Evolutionary conservation across 2,113 vertebrate genomes (phyloP), one percentile per base, ranked within the genome.

Genomic region (Pomatorhinus ruficollis): DNA sequence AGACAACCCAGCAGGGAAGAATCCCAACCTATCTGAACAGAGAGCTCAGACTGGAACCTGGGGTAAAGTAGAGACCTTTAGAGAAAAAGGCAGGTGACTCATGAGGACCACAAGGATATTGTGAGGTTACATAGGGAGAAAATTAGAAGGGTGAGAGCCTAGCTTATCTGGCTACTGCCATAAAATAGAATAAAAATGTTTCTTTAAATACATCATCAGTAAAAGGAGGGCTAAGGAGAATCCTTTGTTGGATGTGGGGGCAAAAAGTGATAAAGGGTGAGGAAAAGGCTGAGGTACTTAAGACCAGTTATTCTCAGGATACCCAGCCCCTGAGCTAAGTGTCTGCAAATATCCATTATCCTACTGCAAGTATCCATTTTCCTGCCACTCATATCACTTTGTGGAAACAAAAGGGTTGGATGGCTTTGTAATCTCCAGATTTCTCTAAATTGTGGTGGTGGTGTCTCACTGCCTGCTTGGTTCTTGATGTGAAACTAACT

Each of bases 371-470:
- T 47, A 72, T 69, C 8, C 30, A 2, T 76, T 89, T 88, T 56
- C 47, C 24, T 82, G 47, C 14, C 42, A 45, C n/a, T 19, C 0
- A 0, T 40, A 53, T 54, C 6, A 37, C 39, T 90, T 49, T 37
- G 10, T 39, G 78, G 47, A 44, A 49, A 35, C 8, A 37, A 57
- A 57, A 71, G 35, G 5, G 6, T 57, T 76, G 72, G 57, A 76
- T 59, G 12, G 35, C 24, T 75, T 78, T 24, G 18, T 74, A 61
- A 57, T 49, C 22, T 65, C 45, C 22, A 37, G 12, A 25, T 70
- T 66, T 54, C 42, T 85, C 13, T 39, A 23, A 57, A 12, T 28
- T 45, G 28, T n/a, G 21, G 13, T 83, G 15, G 37, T 42, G 25
- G 12, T 59, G 70, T 52, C 35, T 71, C 42, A 50, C 42, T 87